Conservation (phyloP, 2,888 invertebrate species). For the Sarcophaga carnaria region DNA sequence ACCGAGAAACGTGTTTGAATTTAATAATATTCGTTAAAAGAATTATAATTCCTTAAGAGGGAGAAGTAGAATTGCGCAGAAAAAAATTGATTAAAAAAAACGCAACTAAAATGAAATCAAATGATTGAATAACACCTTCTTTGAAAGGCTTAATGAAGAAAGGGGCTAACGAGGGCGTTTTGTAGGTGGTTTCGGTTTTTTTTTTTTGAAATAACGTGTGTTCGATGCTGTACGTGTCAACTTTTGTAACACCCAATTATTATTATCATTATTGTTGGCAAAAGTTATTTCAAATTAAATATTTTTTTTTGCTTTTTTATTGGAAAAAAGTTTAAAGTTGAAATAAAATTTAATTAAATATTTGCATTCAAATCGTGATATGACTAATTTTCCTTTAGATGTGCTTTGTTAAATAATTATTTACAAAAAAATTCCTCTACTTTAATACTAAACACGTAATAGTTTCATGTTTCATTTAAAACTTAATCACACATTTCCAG, state of each 20-base stretch:
- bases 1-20: conserved; percentile 40
- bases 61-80: conserved; percentile 11
- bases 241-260: conserved; percentile 5
- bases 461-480: neutral
- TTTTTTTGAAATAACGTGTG: no score
- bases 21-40: neutral
- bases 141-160: neutral
- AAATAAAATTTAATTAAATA: conserved; percentile 10
- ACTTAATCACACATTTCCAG: neutral
- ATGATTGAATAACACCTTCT: conserved; percentile 14
- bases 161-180: neutral
- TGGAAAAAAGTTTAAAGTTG: neutral
- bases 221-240: neutral
- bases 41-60: conserved; percentile 36
- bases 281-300: neutral
- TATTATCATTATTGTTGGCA: neutral
- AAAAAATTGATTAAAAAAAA: neutral
- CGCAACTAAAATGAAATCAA: neutral
- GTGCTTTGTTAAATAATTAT: neutral
- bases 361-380: conserved; percentile 19
- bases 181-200: neutral
- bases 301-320: conserved; percentile 1
- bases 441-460: neutral
- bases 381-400: conserved; percentile 19
- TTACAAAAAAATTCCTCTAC: neutral